A percentile compares a stretch with the other conserved stretches of the same genome.
These are phyloP conservation scores for Agrotis segetum DNA, from an alignment of 2,888 invertebrate species.

Conservation along the genomic window DNA sequence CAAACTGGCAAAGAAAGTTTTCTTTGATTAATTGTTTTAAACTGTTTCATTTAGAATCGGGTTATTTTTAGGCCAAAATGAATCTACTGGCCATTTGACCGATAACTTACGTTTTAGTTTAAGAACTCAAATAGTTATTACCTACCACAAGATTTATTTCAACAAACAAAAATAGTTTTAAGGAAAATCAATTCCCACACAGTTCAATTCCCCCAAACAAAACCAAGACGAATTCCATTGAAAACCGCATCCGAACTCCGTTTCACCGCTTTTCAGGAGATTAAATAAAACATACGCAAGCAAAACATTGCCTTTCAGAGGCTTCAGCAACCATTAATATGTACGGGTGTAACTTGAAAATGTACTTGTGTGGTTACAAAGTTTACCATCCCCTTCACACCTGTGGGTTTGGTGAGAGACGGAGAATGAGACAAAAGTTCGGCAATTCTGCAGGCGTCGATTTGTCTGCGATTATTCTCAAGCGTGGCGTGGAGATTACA, in stretches of 20 bases:
- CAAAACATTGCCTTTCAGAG: slow-evolving; percentile 29
- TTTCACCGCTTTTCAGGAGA: slow-evolving; percentile 26
- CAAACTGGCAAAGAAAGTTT: too few species aligned
- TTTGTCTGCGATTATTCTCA: neutral
- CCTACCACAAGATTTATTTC: neutral
- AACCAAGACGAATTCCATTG: slow-evolving; percentile 16
- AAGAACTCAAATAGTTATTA: neutral
- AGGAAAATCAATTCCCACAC: neutral
- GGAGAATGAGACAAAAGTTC: too few species aligned
- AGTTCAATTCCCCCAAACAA: slow-evolving; percentile 9
- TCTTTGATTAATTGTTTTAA: too few species aligned
- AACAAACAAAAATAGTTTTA: neutral
- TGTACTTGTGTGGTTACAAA: slow-evolving; percentile 2
- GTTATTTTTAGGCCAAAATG: too few species aligned
- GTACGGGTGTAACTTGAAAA: slow-evolving; percentile 36
- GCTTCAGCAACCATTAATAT: slow-evolving; percentile 44
- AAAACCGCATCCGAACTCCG: slow-evolving; percentile 23
- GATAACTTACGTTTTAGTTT: neutral
- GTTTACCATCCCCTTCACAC: neutral
- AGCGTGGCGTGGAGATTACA: too few species aligned
- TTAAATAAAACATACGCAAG: slow-evolving; percentile 39
- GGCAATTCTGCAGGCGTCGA: neutral
- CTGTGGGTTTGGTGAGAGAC: neutral
- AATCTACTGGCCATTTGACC: too few species aligned
- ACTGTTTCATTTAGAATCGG: too few species aligned